phyloP scores from a whole-genome alignment of 2,113 vertebrate species.

The Pangasianodon gigas region DNA sequence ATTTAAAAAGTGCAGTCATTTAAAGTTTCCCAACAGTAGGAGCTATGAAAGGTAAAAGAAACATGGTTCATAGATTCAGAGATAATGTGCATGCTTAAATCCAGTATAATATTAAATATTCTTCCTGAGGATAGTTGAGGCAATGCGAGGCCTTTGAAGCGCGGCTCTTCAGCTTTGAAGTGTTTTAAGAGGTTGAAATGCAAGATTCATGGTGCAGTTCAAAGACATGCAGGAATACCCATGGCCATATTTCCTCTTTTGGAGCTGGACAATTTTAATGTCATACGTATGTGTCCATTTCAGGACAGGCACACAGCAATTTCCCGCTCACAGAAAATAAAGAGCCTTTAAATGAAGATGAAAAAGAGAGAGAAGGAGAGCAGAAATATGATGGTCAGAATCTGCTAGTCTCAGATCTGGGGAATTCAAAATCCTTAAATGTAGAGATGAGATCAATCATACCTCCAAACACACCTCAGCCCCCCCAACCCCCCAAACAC shows the following conservation, averaged over 20 bases:
- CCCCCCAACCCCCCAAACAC: slow-evolving; percentile 37
- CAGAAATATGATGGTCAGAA: slow-evolving; percentile 1
- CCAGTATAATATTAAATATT: slow-evolving; percentile 65
- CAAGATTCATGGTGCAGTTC: slow-evolving; percentile 69
- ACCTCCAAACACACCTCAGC: slow-evolving; percentile 18
- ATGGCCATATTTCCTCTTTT: slow-evolving; percentile 68
- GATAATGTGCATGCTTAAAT: slow-evolving; percentile 63
- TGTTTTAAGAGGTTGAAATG: slow-evolving; percentile 71
- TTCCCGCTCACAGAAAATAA: slow-evolving; percentile 51
- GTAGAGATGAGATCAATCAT: background rate
- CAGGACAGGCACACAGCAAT: slow-evolving; percentile 45
- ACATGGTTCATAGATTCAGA: slow-evolving; percentile 64
- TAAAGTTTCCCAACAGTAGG: slow-evolving; percentile 55
- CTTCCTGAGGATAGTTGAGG: slow-evolving; percentile 63
- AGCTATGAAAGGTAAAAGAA: slow-evolving; percentile 57
- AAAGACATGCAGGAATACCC: slow-evolving; percentile 70
- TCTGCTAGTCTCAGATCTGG: background rate
- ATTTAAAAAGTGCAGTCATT: slow-evolving; percentile 62
- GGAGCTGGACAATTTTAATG: slow-evolving; percentile 61
- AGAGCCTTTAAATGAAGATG: slow-evolving; percentile 59
- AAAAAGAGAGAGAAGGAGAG: slow-evolving; percentile 35
- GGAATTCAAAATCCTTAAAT: background rate
- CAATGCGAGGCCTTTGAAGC: slow-evolving; percentile 75
- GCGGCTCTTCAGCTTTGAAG: slow-evolving; percentile 71
- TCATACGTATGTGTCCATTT: background rate